Evolutionary conservation across 2,113 vertebrate species (phyloP).

Genomic region (Macquaria ambigua): DNA sequence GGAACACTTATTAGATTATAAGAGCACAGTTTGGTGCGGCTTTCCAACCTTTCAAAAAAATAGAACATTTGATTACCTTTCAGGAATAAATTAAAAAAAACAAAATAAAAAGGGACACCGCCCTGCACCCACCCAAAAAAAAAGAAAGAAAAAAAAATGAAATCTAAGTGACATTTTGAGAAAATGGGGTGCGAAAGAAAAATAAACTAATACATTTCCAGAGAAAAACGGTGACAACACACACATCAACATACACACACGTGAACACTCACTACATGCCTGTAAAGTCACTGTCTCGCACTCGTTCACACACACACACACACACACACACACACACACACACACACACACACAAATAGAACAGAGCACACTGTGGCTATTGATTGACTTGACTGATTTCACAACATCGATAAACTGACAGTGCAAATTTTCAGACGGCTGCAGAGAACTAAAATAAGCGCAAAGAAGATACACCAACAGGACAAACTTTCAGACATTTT

Average conservation of each 20-base stretch:
- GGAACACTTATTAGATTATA: slow-evolving; percentile 90
- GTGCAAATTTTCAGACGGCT: slow-evolving; percentile 75
- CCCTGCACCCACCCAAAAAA: slow-evolving; percentile 8
- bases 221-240: slow-evolving; percentile 50
- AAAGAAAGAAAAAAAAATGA: slow-evolving; percentile 15
- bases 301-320: slow-evolving; percentile 1
- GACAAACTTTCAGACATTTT: slow-evolving; percentile 53
- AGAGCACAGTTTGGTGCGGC: slow-evolving; percentile 95
- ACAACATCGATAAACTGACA: slow-evolving; percentile 70
- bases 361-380: slow-evolving; percentile 55
- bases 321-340: background rate
- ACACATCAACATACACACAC: slow-evolving; percentile 26
- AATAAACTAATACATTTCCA: slow-evolving; percentile 41
- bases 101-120: slow-evolving; percentile 24
- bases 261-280: slow-evolving; percentile 20
- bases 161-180: slow-evolving; percentile 45
- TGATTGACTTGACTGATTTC: slow-evolving; percentile 63
- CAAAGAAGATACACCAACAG: slow-evolving; percentile 54
- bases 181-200: slow-evolving; percentile 41
- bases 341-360: slow-evolving; percentile 18
- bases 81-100: slow-evolving; percentile 80
- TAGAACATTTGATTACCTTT: slow-evolving; percentile 68
- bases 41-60: slow-evolving; percentile 69
- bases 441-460: slow-evolving; percentile 67
- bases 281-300: slow-evolving; percentile 6